These are phyloP conservation scores for Chrysemys picta DNA, from an alignment of 2,113 vertebrate species.

Conservation along the genomic window DNA sequence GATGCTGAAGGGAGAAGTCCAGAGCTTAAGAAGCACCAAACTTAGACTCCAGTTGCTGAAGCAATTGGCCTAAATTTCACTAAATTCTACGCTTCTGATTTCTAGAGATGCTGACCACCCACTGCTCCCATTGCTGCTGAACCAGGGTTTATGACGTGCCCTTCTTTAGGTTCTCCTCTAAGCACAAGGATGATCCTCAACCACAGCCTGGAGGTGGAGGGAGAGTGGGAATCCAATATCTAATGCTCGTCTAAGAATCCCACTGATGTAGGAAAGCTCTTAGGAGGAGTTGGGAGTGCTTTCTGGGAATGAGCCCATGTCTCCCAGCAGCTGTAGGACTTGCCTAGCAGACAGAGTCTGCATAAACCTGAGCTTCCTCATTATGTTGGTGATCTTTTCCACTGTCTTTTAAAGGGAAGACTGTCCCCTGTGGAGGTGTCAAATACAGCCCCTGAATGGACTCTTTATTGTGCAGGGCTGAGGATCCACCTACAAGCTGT, in stretches of 20 bases:
- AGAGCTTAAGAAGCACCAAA: background rate
- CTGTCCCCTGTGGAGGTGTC: background rate
- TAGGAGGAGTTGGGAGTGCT: background rate
- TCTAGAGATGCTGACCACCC: background rate
- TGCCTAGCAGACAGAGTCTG: background rate
- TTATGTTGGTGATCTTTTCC: background rate
- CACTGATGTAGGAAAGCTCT: background rate
- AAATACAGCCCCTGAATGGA: background rate
- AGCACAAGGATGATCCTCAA: background rate
- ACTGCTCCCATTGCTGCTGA: background rate
- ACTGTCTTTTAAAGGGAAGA: background rate
- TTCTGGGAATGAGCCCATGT: background rate
- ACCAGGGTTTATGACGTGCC: background rate
- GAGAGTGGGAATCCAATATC: background rate
- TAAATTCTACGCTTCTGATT: background rate
- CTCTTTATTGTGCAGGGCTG: background rate
- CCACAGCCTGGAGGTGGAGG: background rate
- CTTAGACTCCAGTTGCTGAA: background rate
- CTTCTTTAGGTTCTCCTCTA: background rate
- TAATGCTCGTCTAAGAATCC: background rate
- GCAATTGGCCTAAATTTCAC: rapidly evolving
- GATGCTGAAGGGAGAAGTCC: background rate
- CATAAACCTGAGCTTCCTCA: background rate
- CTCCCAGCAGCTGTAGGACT: background rate
- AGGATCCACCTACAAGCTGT: background rate